These are phyloP conservation scores for Lagopus leucura DNA, from an alignment of 2,113 vertebrate genomes.

Conservation along the genomic window DNA sequence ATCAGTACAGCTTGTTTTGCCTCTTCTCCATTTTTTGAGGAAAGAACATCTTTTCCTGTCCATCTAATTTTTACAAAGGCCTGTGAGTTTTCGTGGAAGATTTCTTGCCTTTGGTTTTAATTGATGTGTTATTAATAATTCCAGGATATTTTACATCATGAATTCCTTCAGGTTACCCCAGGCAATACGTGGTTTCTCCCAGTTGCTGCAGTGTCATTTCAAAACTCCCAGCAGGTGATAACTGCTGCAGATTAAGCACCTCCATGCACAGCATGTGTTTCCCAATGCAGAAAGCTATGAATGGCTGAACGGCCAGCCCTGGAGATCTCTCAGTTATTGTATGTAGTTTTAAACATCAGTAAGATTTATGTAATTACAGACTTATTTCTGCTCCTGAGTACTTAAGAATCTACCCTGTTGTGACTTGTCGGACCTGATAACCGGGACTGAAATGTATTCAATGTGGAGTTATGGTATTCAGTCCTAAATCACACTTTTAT, in stretches of 20 bases:
- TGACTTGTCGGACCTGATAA: not conserved
- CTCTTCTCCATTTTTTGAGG: not conserved
- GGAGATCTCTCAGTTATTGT: not conserved
- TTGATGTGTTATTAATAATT: not conserved
- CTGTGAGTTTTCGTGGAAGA: not conserved
- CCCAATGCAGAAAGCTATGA: not conserved
- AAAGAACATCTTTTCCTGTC: not conserved
- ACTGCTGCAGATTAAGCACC: not conserved
- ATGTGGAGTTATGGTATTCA: not conserved
- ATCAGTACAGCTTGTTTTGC: not conserved
- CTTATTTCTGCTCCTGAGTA: not conserved
- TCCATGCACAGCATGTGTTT: not conserved
- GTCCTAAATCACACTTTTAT: fast-evolving
- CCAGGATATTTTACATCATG: not conserved
- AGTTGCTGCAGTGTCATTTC: not conserved
- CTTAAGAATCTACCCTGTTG: not conserved
- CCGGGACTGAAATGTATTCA: not conserved
- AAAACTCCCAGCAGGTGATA: not conserved
- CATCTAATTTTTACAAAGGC: not conserved
- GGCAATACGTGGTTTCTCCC: not conserved
- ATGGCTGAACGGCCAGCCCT: not conserved
- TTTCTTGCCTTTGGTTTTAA: constrained; percentile 18
- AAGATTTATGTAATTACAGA: not conserved
- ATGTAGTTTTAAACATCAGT: not conserved
- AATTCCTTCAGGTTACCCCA: not conserved